Conservation (phyloP, 2,113 vertebrate species). For the Ciconia maguari region DNA sequence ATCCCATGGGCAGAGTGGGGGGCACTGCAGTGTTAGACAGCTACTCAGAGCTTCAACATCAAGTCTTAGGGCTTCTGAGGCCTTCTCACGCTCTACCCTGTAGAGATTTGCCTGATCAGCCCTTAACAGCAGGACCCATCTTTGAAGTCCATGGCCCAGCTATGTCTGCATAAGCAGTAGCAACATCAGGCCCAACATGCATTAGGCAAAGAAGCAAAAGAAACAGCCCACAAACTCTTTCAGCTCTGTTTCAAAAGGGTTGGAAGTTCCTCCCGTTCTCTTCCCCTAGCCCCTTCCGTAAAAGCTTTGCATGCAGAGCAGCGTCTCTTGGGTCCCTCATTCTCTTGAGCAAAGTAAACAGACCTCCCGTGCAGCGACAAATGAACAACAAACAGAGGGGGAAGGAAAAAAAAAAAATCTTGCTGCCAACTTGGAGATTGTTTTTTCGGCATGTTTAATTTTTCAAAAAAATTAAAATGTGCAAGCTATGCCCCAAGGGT, state of each 20-base stretch:
- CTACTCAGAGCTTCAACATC: not conserved
- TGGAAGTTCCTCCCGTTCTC: slow-evolving; percentile 12
- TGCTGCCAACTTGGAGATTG: not conserved
- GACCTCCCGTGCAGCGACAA: slow-evolving; percentile 46
- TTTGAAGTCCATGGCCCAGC: not conserved
- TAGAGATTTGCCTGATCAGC: not conserved
- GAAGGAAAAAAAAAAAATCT: not conserved
- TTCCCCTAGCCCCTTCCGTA: slow-evolving; percentile 8
- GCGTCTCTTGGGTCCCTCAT: slow-evolving; percentile 43
- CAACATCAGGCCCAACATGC: not conserved
- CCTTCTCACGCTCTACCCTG: not conserved
- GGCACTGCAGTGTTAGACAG: not conserved
- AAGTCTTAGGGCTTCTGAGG: not conserved
- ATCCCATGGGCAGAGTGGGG: not conserved
- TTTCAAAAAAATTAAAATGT: not conserved
- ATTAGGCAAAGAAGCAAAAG: not conserved
- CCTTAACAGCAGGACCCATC: not conserved
- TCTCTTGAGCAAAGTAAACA: slow-evolving; percentile 65
- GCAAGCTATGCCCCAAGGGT: not conserved
- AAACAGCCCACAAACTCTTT: slow-evolving; percentile 5
- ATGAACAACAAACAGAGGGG: slow-evolving; percentile 43
- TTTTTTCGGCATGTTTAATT: not conserved
- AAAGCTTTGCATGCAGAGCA: slow-evolving; percentile 45
- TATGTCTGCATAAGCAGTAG: not conserved
- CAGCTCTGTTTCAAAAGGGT: slow-evolving; percentile 28